A percentile compares a stretch with the other conserved stretches of the same genome.
phyloP scores from a whole-genome alignment of 2,113 vertebrate species.

The Ctenodactylus gundi region DNA sequence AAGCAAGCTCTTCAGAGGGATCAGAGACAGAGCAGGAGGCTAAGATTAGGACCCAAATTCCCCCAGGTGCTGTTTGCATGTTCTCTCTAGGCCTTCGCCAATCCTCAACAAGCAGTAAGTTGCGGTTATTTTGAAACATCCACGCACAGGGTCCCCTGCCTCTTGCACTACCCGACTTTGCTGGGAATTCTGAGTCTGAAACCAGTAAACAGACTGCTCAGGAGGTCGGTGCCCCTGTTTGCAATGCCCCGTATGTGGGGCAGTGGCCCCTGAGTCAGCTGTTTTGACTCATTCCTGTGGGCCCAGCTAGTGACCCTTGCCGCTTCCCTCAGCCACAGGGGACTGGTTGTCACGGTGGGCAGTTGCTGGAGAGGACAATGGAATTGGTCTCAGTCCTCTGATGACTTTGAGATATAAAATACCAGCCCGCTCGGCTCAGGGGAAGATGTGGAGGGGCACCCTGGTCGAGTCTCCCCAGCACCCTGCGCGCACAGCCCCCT shows the following conservation, averaged over 20 bases:
- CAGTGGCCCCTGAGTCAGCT: neutral
- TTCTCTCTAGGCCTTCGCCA: neutral
- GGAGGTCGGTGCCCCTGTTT: neutral
- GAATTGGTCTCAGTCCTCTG: conserved; percentile 38
- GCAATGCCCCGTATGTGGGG: neutral
- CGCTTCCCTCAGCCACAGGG: conserved; percentile 2
- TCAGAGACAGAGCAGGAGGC: neutral
- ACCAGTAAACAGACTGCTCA: neutral
- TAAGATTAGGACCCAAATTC: neutral
- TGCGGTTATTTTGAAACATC: neutral
- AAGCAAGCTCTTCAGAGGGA: neutral
- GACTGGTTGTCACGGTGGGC: neutral
- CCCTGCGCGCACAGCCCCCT: conserved; percentile 3
- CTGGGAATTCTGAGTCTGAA: neutral
- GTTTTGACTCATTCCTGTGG: conserved; percentile 1
- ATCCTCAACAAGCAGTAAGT: neutral
- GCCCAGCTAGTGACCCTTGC: neutral
- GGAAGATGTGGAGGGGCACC: neutral
- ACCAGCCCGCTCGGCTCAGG: conserved; percentile 1
- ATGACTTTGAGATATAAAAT: conserved; percentile 34
- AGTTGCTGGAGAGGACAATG: conserved; percentile 33
- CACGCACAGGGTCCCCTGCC: neutral
- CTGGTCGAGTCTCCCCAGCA: neutral
- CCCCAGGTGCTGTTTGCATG: neutral
- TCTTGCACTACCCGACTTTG: neutral